Conservation (phyloP, 64 coral and sea anemone species). For the Montipora efflorescens region DNA sequence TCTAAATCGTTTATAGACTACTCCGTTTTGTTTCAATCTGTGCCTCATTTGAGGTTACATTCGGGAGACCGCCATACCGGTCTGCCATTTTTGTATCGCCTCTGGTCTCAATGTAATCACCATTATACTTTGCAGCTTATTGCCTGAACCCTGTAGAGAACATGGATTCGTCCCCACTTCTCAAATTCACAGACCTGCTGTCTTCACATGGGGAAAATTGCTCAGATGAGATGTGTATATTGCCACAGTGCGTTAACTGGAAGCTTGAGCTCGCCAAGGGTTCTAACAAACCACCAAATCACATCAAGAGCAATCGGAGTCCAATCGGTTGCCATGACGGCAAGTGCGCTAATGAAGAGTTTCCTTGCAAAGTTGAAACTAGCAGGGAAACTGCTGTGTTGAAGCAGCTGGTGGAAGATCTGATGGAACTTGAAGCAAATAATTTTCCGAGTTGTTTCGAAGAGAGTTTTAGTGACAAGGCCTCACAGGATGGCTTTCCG, state of each 20-base stretch:
- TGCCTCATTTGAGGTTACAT: too few species aligned
- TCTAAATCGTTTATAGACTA: too few species aligned
- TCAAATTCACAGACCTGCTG: neutral
- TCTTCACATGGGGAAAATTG: neutral
- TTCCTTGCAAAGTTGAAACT: neutral
- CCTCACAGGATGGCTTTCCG: neutral
- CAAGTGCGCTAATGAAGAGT: neutral
- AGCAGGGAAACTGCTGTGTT: neutral
- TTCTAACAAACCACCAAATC: neutral
- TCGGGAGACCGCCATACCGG: too few species aligned
- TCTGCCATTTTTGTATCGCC: too few species aligned
- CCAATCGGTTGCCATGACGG: neutral
- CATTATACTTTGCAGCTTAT: too few species aligned
- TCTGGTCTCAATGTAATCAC: too few species aligned
- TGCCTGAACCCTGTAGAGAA: too few species aligned
- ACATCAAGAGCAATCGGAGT: neutral
- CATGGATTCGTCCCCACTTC: neutral
- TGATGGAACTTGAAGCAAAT: neutral
- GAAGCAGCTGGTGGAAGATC: neutral
- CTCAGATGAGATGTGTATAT: neutral
- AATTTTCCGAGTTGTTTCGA: too few species aligned
- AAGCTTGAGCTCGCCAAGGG: neutral
- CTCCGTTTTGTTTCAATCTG: too few species aligned
- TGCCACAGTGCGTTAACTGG: neutral
- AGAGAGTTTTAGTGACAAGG: neutral